Conservation (phyloP, 2,888 invertebrate species). For the Andrena hattorfiana region DNA sequence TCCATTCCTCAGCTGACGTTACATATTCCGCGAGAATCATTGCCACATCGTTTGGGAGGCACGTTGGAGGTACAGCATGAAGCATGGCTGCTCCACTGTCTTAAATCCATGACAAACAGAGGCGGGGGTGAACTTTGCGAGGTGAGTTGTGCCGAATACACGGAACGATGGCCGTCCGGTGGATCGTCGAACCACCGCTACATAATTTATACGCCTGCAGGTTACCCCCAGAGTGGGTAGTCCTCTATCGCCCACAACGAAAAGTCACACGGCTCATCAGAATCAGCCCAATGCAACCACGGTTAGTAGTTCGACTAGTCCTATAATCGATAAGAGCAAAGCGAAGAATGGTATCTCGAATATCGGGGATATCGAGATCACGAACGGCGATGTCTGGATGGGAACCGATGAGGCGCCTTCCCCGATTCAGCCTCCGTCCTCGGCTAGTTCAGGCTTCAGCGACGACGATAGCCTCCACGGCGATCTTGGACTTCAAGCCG, state of each 20-base stretch:
- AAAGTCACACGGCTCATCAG: slow-evolving; percentile 66
- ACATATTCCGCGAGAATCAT: slow-evolving; percentile 95
- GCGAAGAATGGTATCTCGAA: slow-evolving; percentile 79
- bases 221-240: slow-evolving; percentile 82
- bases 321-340: slow-evolving; percentile 79
- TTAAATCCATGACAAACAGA: slow-evolving; percentile 94
- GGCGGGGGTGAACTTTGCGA: slow-evolving; percentile 86
- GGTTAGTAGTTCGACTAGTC: slow-evolving; percentile 83
- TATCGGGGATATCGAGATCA: slow-evolving; percentile 85
- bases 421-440: slow-evolving; percentile 88
- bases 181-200: neutral
- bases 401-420: slow-evolving; percentile 86
- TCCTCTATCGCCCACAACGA: slow-evolving; percentile 81
- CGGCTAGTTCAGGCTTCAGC: slow-evolving; percentile 93
- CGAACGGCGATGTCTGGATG: slow-evolving; percentile 85
- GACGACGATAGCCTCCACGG: slow-evolving; percentile 95
- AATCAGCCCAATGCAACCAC: slow-evolving; percentile 78
- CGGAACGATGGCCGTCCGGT: neutral
- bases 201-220: slow-evolving; percentile 57
- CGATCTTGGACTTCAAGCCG: slow-evolving; percentile 88
- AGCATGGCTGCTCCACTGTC: slow-evolving; percentile 93
- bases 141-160: slow-evolving; percentile 67
- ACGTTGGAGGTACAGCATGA: slow-evolving; percentile 94
- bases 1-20: slow-evolving; percentile 94
- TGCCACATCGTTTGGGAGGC: slow-evolving; percentile 96